A percentile compares a stretch with the other conserved stretches of the same genome.
phyloP scores from a whole-genome alignment of 2,888 invertebrate species.

The Callyntrura guangdongensis region DNA sequence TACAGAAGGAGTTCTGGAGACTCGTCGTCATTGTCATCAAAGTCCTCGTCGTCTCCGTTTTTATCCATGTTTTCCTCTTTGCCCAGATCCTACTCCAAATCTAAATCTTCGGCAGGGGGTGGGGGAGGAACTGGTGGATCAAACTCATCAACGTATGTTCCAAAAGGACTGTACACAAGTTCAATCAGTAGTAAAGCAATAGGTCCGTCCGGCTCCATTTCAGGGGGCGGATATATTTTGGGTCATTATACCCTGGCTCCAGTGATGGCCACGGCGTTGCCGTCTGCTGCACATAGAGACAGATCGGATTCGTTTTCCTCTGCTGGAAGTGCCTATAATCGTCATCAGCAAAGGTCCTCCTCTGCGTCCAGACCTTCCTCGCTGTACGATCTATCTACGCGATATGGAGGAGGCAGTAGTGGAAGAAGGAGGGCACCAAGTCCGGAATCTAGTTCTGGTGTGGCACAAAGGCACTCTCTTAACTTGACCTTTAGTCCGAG shows the following conservation, averaged over 20 bases:
- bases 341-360: conserved; percentile 77
- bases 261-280: conserved; percentile 37
- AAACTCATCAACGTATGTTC: conserved; percentile 15
- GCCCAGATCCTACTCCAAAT: conserved; percentile 70
- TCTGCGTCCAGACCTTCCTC: conserved; percentile 70
- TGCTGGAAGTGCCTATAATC: conserved; percentile 77
- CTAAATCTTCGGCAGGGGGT: conserved; percentile 13
- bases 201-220: conserved; percentile 26
- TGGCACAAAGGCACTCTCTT: conserved; percentile 69
- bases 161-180: conserved; percentile 64
- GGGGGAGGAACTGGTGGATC: conserved; percentile 8
- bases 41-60: conserved; percentile 49
- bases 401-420: conserved; percentile 59
- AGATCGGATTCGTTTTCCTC: conserved; percentile 59
- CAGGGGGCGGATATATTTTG: conserved; percentile 78
- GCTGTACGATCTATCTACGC: conserved; percentile 61
- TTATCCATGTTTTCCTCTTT: conserved; percentile 62
- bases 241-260: conserved; percentile 79
- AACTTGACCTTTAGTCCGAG: conserved; percentile 63
- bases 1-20: conserved; percentile 47
- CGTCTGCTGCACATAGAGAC: conserved; percentile 16
- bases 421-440: conserved; percentile 64
- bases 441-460: conserved; percentile 45
- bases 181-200: conserved; percentile 56
- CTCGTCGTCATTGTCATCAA: conserved; percentile 11